These are phyloP conservation scores for Tarsius wallacei DNA, from an alignment of 2,797 vertebrate genomes.

Conservation along the genomic window DNA sequence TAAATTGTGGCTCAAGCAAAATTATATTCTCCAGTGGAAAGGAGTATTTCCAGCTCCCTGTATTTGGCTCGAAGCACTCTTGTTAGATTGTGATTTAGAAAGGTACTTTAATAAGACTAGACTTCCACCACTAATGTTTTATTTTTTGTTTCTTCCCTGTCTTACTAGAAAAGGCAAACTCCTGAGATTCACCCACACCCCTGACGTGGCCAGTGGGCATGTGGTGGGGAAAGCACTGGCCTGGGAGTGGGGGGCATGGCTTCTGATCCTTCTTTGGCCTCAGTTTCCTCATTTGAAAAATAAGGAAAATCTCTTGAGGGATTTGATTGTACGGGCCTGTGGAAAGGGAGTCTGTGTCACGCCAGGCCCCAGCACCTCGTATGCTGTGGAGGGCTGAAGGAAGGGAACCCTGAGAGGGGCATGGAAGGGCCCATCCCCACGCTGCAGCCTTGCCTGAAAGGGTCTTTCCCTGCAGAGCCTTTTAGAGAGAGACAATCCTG, in stretches of 20 bases:
- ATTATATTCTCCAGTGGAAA: constrained; percentile 88
- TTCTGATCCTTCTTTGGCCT: constrained; percentile 14
- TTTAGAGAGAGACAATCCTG: background rate
- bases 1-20: constrained; percentile 84
- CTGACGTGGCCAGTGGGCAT: background rate
- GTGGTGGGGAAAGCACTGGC: background rate
- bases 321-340: background rate
- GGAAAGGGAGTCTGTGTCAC: background rate
- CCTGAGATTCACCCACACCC: constrained; percentile 19
- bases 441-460: background rate
- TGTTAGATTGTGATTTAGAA: constrained; percentile 86
- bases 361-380: background rate
- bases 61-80: constrained; percentile 83
- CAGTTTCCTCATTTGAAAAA: constrained; percentile 61
- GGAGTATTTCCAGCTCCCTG: constrained; percentile 77
- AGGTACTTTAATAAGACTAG: constrained; percentile 79
- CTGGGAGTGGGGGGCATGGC: background rate
- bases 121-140: constrained; percentile 48
- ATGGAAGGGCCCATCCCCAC: background rate
- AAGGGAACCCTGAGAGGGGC: background rate
- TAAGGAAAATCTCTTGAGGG: background rate
- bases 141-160: background rate
- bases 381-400: background rate
- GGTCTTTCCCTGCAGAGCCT: constrained; percentile 4
- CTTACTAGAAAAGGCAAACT: constrained; percentile 20